Evolutionary conservation across 1,140 invertebrate species (phyloP), one percentile per base, ranked within the genome.

Genomic region (Bilobella aurantiaca): DNA sequence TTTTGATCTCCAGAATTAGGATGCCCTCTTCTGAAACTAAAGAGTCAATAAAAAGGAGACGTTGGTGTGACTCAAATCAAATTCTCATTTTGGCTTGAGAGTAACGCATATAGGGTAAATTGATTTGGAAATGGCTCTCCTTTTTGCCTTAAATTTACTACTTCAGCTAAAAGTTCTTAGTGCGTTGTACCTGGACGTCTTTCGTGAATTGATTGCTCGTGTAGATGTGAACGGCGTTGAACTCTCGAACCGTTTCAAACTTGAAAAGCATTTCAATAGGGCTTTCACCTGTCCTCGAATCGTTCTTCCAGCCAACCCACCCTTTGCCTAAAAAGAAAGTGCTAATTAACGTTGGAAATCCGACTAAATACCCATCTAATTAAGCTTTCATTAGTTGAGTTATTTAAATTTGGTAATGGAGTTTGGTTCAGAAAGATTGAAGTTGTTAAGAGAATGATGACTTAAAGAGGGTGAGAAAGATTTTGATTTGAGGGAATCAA

Each of bases 281-380:
- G 60, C 32, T 1, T 81, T 80, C 23, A 14, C 12, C 5, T 3
- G 81, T 77, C 16, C 84, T 80, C 1, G 83, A 82, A 71, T 93
- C 90, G 78, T 93, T 93, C 67, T 85, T 84, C 92, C 93, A 96
- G 0, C 92, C 92, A 8, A 96, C 88, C 93, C 93, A 96, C 30
- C 87, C 85, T 75, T 87, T 87, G 59, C 88, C 89, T 81, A 78
- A 30, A 59, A 28, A 47, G 46, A 47, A 58, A 16, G 46, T 8
- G 8, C 8, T 47, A n/a, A n/a, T n/a, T n/a, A n/a, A n/a, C n/a
- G n/a, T n/a, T n/a, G n/a, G n/a, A n/a, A n/a, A n/a, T n/a, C n/a
- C n/a, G n/a, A n/a, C n/a, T n/a, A n/a, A n/a, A n/a, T n/a, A n/a
- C n/a, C n/a, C n/a, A n/a, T n/a, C n/a, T n/a, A n/a, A n/a, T n/a